phyloP scores from a whole-genome alignment of 2,797 vertebrate genomes.

The Pipistrellus kuhlii region DNA sequence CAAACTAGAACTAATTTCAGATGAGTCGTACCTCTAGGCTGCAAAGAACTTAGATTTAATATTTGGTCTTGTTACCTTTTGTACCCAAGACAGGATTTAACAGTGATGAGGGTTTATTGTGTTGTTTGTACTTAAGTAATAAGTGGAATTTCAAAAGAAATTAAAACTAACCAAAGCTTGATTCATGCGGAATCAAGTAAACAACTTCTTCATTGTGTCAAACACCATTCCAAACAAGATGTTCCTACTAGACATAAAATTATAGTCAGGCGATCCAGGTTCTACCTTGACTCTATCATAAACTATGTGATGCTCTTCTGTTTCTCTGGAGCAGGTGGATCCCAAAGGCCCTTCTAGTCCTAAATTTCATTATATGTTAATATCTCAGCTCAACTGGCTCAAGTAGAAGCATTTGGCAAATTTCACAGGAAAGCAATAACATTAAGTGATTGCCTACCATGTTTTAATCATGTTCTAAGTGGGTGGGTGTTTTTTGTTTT shows the following conservation, averaged over 20 bases:
- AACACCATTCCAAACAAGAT: neutral
- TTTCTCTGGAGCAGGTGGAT: slow-evolving; percentile 26
- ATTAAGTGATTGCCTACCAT: neutral
- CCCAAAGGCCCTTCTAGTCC: slow-evolving; percentile 10
- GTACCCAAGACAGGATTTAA: slow-evolving; percentile 8
- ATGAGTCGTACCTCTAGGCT: slow-evolving; percentile 50
- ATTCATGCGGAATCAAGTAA: slow-evolving; percentile 2
- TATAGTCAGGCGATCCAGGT: neutral
- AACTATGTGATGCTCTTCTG: neutral
- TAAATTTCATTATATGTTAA: slow-evolving; percentile 55
- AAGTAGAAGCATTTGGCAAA: slow-evolving; percentile 57
- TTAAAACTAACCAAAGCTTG: slow-evolving; percentile 49
- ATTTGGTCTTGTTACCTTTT: slow-evolving; percentile 53
- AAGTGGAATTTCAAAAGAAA: slow-evolving; percentile 58
- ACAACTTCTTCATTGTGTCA: neutral
- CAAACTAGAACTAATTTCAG: slow-evolving; percentile 73
- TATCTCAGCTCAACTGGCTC: slow-evolving; percentile 42
- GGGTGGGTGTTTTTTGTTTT: neutral
- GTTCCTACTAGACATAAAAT: neutral
- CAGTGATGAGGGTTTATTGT: neutral
- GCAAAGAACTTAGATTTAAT: slow-evolving; percentile 40
- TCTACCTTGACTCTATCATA: neutral
- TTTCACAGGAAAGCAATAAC: slow-evolving; percentile 24
- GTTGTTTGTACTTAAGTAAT: slow-evolving; percentile 41
- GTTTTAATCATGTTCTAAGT: slow-evolving; percentile 6